A percentile compares a stretch with the other conserved stretches of the same genome.
phyloP scores from a whole-genome alignment of 2,888 invertebrate genomes.

The Leptopterna dolabrata region DNA sequence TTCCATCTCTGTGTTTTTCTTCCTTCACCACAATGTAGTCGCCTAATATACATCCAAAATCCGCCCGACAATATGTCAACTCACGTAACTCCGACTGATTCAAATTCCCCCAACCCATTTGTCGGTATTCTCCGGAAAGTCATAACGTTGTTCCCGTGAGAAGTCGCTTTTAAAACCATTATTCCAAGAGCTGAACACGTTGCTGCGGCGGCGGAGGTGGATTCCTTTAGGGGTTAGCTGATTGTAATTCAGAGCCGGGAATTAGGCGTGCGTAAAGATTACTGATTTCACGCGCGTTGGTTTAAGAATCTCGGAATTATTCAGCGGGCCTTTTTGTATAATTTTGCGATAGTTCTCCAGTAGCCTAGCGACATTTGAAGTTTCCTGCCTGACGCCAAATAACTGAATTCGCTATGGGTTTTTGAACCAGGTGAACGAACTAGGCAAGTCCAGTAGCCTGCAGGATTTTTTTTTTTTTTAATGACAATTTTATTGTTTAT shows the following conservation, averaged over 20 bases:
- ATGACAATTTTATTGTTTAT: background rate
- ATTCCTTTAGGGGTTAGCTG: constrained; percentile 12
- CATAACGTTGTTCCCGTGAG: constrained; percentile 8
- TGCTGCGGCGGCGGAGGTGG: background rate
- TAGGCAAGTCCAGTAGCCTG: too few relatives aligned
- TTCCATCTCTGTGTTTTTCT: too few relatives aligned
- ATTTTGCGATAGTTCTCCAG: constrained; percentile 16
- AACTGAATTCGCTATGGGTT: background rate
- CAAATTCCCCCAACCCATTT: background rate
- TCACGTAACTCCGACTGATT: background rate
- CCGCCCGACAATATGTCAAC: background rate
- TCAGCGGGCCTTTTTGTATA: constrained; percentile 14
- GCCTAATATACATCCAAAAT: background rate
- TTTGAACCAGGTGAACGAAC: background rate
- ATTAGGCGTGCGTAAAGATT: constrained; percentile 28
- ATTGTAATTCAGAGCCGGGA: constrained; percentile 9
- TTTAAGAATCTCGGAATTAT: constrained; percentile 17
- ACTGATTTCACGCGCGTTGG: constrained; percentile 15
- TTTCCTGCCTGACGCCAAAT: background rate
- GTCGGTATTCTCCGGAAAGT: background rate
- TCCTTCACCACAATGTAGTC: too few relatives aligned
- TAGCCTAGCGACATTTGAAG: background rate
- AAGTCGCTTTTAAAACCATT: background rate
- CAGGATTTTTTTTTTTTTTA: background rate
- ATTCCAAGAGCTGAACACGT: constrained; percentile 9